Base-by-base conservation (phyloP, 1,140 invertebrate genomes). In the Drosophila ironensis region DNA sequence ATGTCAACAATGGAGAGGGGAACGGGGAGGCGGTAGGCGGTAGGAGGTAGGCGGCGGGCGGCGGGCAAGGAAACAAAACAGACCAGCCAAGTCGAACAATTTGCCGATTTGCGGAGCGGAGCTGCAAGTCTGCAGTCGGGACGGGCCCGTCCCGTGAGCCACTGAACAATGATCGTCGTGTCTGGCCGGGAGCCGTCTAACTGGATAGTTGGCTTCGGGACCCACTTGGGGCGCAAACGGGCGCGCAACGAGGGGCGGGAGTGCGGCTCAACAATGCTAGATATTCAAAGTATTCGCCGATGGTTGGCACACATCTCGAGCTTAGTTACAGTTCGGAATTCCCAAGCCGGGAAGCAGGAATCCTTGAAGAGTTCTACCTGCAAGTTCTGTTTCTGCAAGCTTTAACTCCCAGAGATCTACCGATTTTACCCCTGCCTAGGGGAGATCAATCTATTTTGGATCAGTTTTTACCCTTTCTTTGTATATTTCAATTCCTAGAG, bases 111-210 rank as follows among this genome's bases (percentile, higher is more conserved):
- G 53, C 37, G 22, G 24, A 45, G 16, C 54, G 40, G 19, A 40
- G 14, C 41, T 66, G 12, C 33, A 37, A 33, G 33, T 37, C 33
- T 16, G 45, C 57, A 64, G 57, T 51, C 27, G 25, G 17, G 47
- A 38, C n/a, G n/a, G n/a, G n/a, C n/a, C n/a, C n/a, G n/a, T n/a
- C n/a, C n/a, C n/a, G 9, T 20, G 12, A 6, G n/a, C 11, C 33
- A 7, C 17, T n/a, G 20, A 38, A 28, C 28, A 66, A 50, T 37
- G 27, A 27, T 64, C 61, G n/a, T n/a, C n/a, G 46, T 66, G 61
- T 66, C 38, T 66, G 46, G 60, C 59, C 60, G 8, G 60, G 17
- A 66, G 60, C 60, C 42, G 61, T 37, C 35, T 28, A 66, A 64
- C 61, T 66, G 61, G 45, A 66, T 66, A 66, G 38, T 66, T 51